These are phyloP conservation scores for Anser cygnoides DNA, from an alignment of 2,113 vertebrate genomes.

Conservation along the genomic window DNA sequence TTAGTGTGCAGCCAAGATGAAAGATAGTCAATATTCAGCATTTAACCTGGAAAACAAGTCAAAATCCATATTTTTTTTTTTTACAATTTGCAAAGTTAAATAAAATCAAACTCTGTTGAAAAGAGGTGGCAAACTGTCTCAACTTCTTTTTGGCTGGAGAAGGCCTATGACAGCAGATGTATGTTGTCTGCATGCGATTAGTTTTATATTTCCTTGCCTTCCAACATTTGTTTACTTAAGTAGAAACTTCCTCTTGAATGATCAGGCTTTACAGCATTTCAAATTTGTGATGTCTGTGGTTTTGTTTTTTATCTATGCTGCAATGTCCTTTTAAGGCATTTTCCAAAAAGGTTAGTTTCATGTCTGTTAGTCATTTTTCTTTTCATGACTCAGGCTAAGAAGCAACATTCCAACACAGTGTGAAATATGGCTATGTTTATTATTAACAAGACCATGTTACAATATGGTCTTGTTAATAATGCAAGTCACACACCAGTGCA, in stretches of 20 bases:
- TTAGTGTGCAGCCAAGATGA: background rate
- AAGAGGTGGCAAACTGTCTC: background rate
- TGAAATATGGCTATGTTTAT: conserved; percentile 51
- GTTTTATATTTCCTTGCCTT: conserved; percentile 26
- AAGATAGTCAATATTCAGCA: background rate
- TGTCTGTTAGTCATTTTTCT: conserved; percentile 18
- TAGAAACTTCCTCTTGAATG: conserved; percentile 27
- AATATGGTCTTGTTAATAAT: conserved; percentile 13
- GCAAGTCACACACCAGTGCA: background rate
- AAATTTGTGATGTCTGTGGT: background rate
- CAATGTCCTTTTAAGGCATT: conserved; percentile 1
- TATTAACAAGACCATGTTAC: conserved; percentile 16
- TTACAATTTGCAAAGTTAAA: background rate
- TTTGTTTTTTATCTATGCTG: conserved; percentile 12
- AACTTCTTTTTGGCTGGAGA: background rate
- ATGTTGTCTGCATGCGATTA: background rate
- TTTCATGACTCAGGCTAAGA: background rate
- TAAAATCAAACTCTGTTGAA: background rate
- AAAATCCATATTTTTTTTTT: background rate
- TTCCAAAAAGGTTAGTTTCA: background rate
- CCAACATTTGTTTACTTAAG: background rate
- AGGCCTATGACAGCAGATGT: background rate
- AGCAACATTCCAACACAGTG: background rate
- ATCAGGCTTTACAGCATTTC: background rate
- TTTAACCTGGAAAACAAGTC: background rate